Conservation (phyloP, 2,797 vertebrate species). For the Lophotriccus pileatus region DNA sequence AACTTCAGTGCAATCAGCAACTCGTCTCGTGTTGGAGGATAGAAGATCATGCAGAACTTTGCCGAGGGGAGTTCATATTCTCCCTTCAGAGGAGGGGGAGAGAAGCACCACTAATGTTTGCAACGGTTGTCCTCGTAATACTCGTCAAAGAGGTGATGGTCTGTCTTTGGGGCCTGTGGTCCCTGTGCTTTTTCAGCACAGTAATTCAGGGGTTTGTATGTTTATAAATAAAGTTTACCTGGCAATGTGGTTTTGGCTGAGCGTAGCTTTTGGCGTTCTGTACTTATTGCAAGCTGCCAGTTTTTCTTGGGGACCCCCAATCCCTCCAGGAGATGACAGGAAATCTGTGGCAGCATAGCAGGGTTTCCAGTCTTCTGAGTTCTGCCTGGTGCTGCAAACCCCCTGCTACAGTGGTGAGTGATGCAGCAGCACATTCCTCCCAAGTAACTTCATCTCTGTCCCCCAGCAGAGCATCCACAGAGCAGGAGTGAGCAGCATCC, state of each 20-base stretch:
- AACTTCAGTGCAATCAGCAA: neutral
- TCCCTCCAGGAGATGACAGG: neutral
- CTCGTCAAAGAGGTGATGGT: neutral
- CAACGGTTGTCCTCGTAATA: neutral
- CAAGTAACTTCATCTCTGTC: neutral
- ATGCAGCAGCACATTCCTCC: neutral
- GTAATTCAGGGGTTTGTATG: neutral
- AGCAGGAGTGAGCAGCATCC: neutral
- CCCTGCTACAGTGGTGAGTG: neutral
- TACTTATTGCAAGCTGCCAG: neutral
- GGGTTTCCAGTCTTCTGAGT: neutral
- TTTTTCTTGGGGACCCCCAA: neutral
- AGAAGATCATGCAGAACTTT: neutral
- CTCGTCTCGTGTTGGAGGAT: neutral
- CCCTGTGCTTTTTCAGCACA: neutral
- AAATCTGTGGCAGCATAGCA: neutral
- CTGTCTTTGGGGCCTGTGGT: conserved; percentile 32
- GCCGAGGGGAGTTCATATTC: neutral
- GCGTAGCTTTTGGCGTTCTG: neutral
- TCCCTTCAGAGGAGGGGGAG: neutral
- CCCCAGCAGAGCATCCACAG: neutral
- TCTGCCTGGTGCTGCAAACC: neutral
- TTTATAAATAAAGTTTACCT: conserved; percentile 41
- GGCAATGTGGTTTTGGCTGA: neutral
- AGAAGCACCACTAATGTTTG: neutral